Base-by-base conservation (phyloP, 2,888 invertebrate species). In the Ariolimax columbianus region DNA sequence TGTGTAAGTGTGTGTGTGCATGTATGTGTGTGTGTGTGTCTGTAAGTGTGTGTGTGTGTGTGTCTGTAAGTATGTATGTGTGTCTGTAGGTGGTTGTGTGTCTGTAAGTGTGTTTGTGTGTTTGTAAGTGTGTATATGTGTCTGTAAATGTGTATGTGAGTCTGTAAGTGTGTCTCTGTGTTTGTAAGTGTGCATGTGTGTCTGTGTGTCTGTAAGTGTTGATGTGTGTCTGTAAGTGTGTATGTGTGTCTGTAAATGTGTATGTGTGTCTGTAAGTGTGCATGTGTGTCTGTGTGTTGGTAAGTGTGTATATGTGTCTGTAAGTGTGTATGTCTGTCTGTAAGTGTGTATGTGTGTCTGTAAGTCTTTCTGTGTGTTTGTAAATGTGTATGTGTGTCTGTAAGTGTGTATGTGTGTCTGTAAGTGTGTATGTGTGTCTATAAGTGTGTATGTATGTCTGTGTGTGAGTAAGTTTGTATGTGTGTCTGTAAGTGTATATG, bases 301-400 rank as follows among this genome's bases (percentile, higher is more conserved):
- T 55, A 19, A 23, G 55, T 55, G 23, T 55, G 55, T 55, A 55
- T 19, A 2, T 47, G 14, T 19, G 55, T 55, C 3, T 55, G 19
- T 55, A 55, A 23, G 19, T 55, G 3, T 55, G 19, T 55, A 55
- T 55, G 19, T 23, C 17, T 55, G 19, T 55, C 17, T 55, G 55
- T 17, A 55, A 23, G 19, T 66, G 17, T 33, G 73, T 73, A 19
- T 40, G 73, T 43, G 14, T 73, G 73, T 73, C n/a, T 79, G 79
- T 79, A n/a, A 40, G 40, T 81, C 26, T 70, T 68, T 68, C 26
- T 81, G 81, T 81, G 30, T 82, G 82, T 72, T 30, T 82, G 75
- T 75, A n/a, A 38, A 63, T 82, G 47, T 51, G 59, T 72, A 47
- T n/a, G n/a, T 66, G 11, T 66, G 66, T 66, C 4, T 66, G n/a